Evolutionary conservation across 2,888 invertebrate genomes (phyloP), one percentile per base, ranked within the genome.

Genomic region (Proisotoma minuta): DNA sequence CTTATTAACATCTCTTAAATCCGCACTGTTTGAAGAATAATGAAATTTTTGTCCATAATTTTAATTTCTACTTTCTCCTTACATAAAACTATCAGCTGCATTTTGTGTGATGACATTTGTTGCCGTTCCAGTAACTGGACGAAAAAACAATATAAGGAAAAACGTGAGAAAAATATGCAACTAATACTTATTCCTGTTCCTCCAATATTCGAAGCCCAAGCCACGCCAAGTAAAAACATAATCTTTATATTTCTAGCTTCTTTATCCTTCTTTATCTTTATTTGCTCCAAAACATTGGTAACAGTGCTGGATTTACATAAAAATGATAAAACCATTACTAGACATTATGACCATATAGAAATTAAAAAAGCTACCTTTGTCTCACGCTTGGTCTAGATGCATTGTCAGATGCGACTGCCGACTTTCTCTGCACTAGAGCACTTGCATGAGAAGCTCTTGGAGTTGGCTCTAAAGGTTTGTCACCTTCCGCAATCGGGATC

Each of bases 141-240:
- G 22, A 20, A 18, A n/a, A 5, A 12, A 10, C 8, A 12, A 34
- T 8, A 10, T 34, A 34, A 34, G 12, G 34, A 34, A 10, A 34
- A 34, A 10, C 34, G 12, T 8, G 34, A 8, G 12, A 8, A 34
- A 34, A 10, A 8, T 10, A 10, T 34, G 8, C 34, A 34, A 34
- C 12, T 8, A 43, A 49, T 49, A 49, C 49, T 58, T 4, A 65
- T 59, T 18, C 65, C 65, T 34, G 62, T 65, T 15, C 65, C 65
- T 22, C 73, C 73, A 48, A 73, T 71, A 58, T 72, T 73, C 22
- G 68, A 65, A 10, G 70, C 54, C 29, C 63, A 68, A 2, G 71
- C 71, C 2, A 64, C 68, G 0, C 68, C 73, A 3, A 72, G 34
- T 4, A 71, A 51, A 60, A 73, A 72, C 73, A 73, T 71, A 3